Evolutionary conservation across 1,140 invertebrate genomes (phyloP), one percentile per base, ranked within the genome.

Genomic region (Eurosta solidaginis): DNA sequence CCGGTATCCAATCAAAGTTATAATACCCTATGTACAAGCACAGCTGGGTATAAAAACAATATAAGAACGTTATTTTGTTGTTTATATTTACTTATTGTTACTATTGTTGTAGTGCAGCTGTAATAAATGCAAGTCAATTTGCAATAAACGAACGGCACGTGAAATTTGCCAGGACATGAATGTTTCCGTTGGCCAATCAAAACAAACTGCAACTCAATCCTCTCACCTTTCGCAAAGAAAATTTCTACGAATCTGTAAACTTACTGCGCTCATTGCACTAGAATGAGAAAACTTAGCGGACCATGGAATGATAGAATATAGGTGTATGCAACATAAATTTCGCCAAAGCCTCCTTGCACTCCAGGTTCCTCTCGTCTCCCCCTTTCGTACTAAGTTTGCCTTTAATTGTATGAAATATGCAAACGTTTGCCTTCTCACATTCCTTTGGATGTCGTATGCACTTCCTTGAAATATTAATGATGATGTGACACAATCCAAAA

Each of bases 161-260:
- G 77, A 78, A 78, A 78, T 78, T 73, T 78, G 77, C 59, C 77
- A 78, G 77, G 77, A 78, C 77, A 78, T 78, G 77, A 78, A 59
- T 78, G 59, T 78, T 78, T 78, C 77, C 59, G 77, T 59, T 73
- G 27, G 36, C n/a, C 45, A 36, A 63, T 54, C 44, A 27, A 27
- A 33, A 36, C 20, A 33, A 77, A 77, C 9, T 25, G 27, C 44
- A 12, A 20, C 22, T 20, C 20, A 20, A 47, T 12, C 36, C n/a
- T 10, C 29, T 25, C 33, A 25, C 12, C 9, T 42, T 3, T 14
- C n/a, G n/a, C n/a, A n/a, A n/a, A n/a, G n/a, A n/a, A n/a, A n/a
- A n/a, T n/a, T n/a, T n/a, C n/a, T n/a, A n/a, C n/a, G n/a, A n/a
- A n/a, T n/a, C n/a, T n/a, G n/a, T n/a, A n/a, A n/a, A n/a, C n/a